These are phyloP conservation scores for Ophioderma brevispina DNA, from an alignment of 35 echinoderm and acorn worm genomes.

Conservation along the genomic window DNA sequence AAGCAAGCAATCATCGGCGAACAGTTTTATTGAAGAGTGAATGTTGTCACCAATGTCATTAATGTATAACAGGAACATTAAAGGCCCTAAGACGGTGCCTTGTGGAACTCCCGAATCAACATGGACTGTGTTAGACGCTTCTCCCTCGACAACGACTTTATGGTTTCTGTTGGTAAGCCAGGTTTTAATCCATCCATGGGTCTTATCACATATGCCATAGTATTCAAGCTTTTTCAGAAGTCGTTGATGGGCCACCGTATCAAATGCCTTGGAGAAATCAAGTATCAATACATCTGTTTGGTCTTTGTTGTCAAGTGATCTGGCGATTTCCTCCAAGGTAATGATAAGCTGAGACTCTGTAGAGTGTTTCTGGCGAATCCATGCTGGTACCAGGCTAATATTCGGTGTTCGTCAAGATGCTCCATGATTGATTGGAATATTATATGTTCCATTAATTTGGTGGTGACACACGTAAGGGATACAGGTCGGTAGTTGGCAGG, in stretches of 20 bases:
- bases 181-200: not conserved
- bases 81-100: slow-evolving; percentile 62
- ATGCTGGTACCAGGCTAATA: not conserved
- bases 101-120: slow-evolving; percentile 60
- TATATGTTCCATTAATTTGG: too few relatives aligned
- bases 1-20: slow-evolving; percentile 81
- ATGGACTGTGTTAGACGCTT: slow-evolving; percentile 10
- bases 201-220: slow-evolving; percentile 34
- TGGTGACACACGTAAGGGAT: too few relatives aligned
- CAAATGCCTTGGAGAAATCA: too few relatives aligned
- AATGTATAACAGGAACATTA: slow-evolving; percentile 58
- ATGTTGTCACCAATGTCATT: slow-evolving; percentile 29
- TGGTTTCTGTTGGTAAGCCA: slow-evolving; percentile 52
- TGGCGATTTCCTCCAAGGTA: too few relatives aligned
- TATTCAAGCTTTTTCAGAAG: slow-evolving; percentile 1
- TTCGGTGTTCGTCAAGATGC: too few relatives aligned
- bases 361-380: too few relatives aligned
- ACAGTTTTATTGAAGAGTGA: slow-evolving; percentile 37
- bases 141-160: slow-evolving; percentile 60
- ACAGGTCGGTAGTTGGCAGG: too few relatives aligned
- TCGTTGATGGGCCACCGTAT: too few relatives aligned
- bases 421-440: too few relatives aligned
- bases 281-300: too few relatives aligned
- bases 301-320: too few relatives aligned
- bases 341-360: too few relatives aligned